A percentile compares a stretch with the other conserved stretches of the same genome.
Evolutionary conservation across 2,797 vertebrate genomes (phyloP).

Genomic region (Pseudochirops corinnae): DNA sequence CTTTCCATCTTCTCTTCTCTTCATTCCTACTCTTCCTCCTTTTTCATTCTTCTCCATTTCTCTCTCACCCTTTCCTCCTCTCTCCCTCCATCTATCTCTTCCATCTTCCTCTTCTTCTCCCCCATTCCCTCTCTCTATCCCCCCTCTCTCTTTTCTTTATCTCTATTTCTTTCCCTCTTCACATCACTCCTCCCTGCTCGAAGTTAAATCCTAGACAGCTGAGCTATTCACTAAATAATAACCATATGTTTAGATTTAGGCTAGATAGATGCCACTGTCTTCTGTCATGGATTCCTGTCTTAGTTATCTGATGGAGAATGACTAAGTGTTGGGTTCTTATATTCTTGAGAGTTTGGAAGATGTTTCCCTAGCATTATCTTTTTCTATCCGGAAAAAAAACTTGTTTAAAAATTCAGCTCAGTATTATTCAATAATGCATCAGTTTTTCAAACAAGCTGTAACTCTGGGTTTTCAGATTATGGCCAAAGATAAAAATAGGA

Average conservation of each 20-base stretch:
- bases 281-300: neutral
- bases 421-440: neutral
- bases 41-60: neutral
- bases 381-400: slow-evolving; percentile 30
- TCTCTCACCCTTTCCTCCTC: neutral
- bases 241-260: slow-evolving; percentile 9
- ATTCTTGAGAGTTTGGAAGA: slow-evolving; percentile 27
- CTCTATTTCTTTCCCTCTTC: slow-evolving; percentile 50
- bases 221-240: slow-evolving; percentile 51
- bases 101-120: neutral
- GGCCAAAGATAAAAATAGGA: neutral
- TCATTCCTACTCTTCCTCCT: neutral
- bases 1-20: neutral
- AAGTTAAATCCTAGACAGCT: slow-evolving; percentile 59
- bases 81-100: neutral
- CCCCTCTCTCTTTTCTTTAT: neutral
- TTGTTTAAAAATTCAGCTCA: neutral
- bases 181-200: slow-evolving; percentile 13
- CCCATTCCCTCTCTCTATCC: neutral
- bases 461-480: slow-evolving; percentile 27
- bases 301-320: neutral
- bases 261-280: slow-evolving; percentile 4
- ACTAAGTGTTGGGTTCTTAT: slow-evolving; percentile 29
- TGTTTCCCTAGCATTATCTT: slow-evolving; percentile 8
- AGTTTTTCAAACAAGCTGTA: neutral